Base-by-base conservation (phyloP, 2,113 vertebrate species). In the Rhinoptilus africanus region DNA sequence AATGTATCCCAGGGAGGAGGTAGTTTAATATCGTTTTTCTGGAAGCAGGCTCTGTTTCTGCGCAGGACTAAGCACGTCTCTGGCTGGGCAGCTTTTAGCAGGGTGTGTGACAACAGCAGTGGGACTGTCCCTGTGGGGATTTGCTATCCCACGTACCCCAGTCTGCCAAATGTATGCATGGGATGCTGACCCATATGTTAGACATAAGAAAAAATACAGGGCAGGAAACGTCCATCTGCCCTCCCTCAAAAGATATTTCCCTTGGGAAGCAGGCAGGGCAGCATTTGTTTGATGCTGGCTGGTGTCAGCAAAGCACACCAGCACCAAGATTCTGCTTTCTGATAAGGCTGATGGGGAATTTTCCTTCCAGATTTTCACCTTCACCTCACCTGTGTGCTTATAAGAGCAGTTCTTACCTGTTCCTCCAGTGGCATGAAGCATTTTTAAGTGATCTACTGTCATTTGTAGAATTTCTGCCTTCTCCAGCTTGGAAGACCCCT, bases 401-500 rank as follows among this genome's bases (percentile, higher is more conserved):
- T 5, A 75, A 64, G 30, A 89, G n/a, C 35, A 23, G 30, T 34
- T 62, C 47, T 96, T 96, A 99, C 99, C 99, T 98, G 99, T 96
- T 30, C 99, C 99, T 50, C 99, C 99, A 81, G 99, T 99, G 93
- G 99, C 98, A 1, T 99, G 99, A 88, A 99, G 98, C 97, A 99
- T 98, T 97, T 99, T 99, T 80, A 99, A 97, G 94, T 99, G 99
- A 95, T 99, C 99, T 89, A 99, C 99, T 2, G 99, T 99, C 99
- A 99, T 99, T 96, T 99, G 99, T 45, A 99, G 98, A 88, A 99
- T 99, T 97, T 99, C 99, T 5, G 99, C 99, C 96, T 99, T 99
- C 97, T 99, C 99, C 97, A 99, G 97, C 95, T 99, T 99, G 43
- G 99, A 99, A 39, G 99, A 99, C 19, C 99, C 99, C 99, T 99